Conservation (phyloP, 2,797 vertebrate species). For the Emydoidea blandingii region DNA sequence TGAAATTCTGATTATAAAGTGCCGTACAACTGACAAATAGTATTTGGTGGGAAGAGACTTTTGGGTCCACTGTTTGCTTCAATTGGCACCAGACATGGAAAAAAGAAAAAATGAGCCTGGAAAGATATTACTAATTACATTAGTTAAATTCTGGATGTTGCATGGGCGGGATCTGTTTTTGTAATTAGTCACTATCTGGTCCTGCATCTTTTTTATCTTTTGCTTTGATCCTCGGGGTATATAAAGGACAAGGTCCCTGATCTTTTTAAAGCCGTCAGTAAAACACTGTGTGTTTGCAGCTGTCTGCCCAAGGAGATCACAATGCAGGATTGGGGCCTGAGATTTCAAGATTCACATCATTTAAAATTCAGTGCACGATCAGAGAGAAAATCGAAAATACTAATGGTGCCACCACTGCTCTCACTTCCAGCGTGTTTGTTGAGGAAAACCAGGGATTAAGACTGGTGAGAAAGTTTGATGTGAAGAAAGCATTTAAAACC, state of each 20-base stretch:
- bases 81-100: background rate
- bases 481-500: background rate
- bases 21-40: background rate
- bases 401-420: background rate
- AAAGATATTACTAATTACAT: constrained; percentile 9
- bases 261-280: background rate
- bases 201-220: background rate
- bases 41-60: background rate
- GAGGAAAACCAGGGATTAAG: background rate
- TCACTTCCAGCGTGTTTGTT: background rate
- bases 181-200: constrained; percentile 13
- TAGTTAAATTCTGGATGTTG: constrained; percentile 6
- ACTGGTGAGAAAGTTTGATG: background rate
- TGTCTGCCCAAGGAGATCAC: background rate
- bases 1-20: background rate
- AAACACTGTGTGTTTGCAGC: background rate
- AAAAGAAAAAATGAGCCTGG: background rate
- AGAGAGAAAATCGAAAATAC: background rate
- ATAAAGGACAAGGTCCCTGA: background rate
- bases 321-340: background rate
- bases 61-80: background rate
- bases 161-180: background rate
- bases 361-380: background rate
- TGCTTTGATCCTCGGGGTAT: background rate
- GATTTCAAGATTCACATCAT: background rate